Evolutionary conservation across 2,113 vertebrate genomes (phyloP).

Genomic region (Coptodon bakossiorum): DNA sequence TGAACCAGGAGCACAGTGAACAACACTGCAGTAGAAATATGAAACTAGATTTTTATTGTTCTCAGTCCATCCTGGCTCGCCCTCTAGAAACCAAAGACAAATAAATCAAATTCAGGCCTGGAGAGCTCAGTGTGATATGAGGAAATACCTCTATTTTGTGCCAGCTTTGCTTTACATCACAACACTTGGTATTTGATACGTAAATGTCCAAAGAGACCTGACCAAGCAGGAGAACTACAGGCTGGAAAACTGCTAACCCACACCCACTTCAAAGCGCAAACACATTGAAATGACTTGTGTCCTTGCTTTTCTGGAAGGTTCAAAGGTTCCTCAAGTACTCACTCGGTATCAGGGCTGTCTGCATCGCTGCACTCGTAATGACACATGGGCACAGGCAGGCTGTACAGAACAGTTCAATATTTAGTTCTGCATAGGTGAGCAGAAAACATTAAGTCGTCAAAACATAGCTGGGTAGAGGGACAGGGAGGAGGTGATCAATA

Average conservation of each 20-base stretch:
- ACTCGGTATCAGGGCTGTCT: not conserved
- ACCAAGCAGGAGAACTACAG: not conserved
- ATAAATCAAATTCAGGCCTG: not conserved
- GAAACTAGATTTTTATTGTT: slow-evolving; percentile 35
- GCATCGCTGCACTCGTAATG: not conserved
- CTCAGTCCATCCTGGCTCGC: not conserved
- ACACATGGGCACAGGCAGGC: not conserved
- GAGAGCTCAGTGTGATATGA: not conserved
- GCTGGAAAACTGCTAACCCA: not conserved
- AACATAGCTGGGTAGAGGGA: not conserved
- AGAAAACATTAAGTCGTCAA: not conserved
- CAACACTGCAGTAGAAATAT: slow-evolving; percentile 57
- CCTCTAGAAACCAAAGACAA: not conserved
- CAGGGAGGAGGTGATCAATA: not conserved
- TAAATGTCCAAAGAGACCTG: not conserved
- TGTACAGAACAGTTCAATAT: slow-evolving; percentile 13
- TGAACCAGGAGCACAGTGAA: not conserved
- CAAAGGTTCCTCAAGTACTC: not conserved
- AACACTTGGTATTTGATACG: not conserved
- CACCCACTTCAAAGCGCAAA: not conserved
- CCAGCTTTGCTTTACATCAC: not conserved
- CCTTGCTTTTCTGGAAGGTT: not conserved
- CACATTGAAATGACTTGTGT: not conserved
- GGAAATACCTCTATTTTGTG: not conserved
- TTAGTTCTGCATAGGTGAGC: slow-evolving; percentile 35